These are phyloP conservation scores for Timandra comae DNA, from an alignment of 2,888 invertebrate species.

Conservation along the genomic window DNA sequence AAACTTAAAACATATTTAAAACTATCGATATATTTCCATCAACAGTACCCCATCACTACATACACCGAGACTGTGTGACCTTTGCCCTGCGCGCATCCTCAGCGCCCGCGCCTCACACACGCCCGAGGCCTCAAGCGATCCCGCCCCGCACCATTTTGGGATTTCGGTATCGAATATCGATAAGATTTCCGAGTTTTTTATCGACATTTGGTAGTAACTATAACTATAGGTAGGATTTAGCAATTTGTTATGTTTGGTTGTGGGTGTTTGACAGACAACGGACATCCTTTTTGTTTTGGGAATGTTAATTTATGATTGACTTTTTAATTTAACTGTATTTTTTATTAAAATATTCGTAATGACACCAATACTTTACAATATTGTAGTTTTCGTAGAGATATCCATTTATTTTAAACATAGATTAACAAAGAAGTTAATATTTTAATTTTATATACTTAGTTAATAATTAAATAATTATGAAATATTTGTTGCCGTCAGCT, in stretches of 20 bases:
- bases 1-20: constrained; percentile 1
- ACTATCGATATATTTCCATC: constrained; percentile 3
- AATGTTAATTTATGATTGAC: no score
- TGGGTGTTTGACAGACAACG: no score
- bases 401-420: no score
- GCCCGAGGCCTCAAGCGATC: constrained; percentile 51
- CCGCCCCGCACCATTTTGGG: constrained; percentile 57
- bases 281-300: no score
- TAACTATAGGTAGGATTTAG: not conserved
- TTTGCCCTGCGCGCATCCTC: constrained; percentile 54
- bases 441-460: no score
- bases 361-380: no score
- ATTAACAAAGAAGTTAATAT: no score
- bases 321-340: no score
- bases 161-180: constrained; percentile 53
- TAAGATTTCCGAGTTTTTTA: constrained; percentile 34
- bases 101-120: constrained; percentile 31
- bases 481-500: no score
- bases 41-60: constrained; percentile 12
- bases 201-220: constrained; percentile 17
- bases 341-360: no score
- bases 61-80: constrained; percentile 50
- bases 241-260: not conserved
- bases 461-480: no score
- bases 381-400: no score